Conservation (phyloP, 53 echinoderm and acorn worm species). For the Holothuria leucospilota region DNA sequence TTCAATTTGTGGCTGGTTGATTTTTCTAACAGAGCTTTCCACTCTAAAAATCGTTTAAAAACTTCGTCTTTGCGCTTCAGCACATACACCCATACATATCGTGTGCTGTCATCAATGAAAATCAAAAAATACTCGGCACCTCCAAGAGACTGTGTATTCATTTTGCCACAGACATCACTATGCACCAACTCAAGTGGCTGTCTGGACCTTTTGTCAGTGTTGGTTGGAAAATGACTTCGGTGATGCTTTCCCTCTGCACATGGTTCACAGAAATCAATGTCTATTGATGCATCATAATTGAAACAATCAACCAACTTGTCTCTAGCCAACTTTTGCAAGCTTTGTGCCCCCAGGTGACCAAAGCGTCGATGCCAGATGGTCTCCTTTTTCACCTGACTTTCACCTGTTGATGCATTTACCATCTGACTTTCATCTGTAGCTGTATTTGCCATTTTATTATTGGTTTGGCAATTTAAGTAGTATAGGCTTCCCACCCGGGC, state of each 20-base stretch:
- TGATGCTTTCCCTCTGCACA: too few species aligned
- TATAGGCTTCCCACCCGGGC: constrained; percentile 5
- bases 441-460: neutral
- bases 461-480: neutral
- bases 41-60: neutral
- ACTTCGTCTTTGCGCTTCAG: too few species aligned
- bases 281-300: too few species aligned
- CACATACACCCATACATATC: neutral
- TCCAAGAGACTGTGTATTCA: too few species aligned
- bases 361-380: neutral
- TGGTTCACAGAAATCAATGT: too few species aligned
- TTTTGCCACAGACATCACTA: too few species aligned
- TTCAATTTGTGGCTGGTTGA: neutral
- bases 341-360: constrained; percentile 3
- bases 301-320: too few species aligned
- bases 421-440: neutral
- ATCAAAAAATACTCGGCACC: too few species aligned
- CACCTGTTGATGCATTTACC: neutral
- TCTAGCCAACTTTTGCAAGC: too few species aligned
- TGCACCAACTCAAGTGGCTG: too few species aligned
- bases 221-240: too few species aligned
- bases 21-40: neutral
- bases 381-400: neutral
- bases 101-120: constrained; percentile 18
- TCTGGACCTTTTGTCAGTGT: too few species aligned